Conservation (phyloP, 2,113 vertebrate genomes). For the Pangasianodon gigas region DNA sequence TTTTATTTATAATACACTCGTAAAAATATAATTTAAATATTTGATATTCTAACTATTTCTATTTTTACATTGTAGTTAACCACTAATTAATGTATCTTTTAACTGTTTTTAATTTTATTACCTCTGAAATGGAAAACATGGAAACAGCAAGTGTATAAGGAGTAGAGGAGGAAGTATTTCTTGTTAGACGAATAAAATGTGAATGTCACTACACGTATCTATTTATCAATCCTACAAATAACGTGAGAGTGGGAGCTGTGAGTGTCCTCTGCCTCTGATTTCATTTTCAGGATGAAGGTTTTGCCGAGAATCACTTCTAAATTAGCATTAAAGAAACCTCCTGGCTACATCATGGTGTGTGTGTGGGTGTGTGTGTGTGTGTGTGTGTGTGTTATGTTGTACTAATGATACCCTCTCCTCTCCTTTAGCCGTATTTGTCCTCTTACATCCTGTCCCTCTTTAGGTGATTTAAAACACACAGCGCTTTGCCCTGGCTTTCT, state of each 20-base stretch:
- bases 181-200: conserved; percentile 1
- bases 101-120: not conserved
- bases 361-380: not conserved
- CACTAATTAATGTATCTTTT: not conserved
- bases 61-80: not conserved
- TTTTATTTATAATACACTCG: not conserved
- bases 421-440: conserved; percentile 58
- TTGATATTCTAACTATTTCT: not conserved
- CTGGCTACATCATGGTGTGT: conserved; percentile 35
- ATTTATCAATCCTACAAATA: conserved; percentile 28
- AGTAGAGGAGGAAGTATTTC: not conserved
- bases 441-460: conserved; percentile 72
- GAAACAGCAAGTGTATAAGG: not conserved
- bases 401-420: conserved; percentile 68
- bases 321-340: conserved; percentile 55
- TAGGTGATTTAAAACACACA: conserved; percentile 75
- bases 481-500: conserved; percentile 67
- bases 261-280: conserved; percentile 45
- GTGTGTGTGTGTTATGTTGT: conserved; percentile 69
- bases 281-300: conserved; percentile 51
- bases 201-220: not conserved
- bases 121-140: not conserved
- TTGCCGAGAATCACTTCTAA: conserved; percentile 37
- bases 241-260: conserved; percentile 13
- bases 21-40: not conserved